Evolutionary conservation across 2,113 vertebrate genomes (phyloP), one percentile per base, ranked within the genome.

Genomic region (Suncus etruscus): DNA sequence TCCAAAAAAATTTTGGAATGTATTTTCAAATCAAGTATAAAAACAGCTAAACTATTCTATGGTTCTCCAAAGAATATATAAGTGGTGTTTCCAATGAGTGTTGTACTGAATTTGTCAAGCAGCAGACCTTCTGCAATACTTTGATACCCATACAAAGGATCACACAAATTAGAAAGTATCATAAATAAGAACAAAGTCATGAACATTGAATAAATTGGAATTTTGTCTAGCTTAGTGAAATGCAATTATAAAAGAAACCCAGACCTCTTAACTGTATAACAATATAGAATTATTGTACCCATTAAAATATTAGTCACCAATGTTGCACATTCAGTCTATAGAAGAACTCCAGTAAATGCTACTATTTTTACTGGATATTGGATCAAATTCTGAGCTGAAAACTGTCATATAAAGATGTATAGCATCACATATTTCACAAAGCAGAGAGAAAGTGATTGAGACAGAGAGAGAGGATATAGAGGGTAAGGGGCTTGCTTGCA

Each of bases 211-310:
- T 74, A 58, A 68, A 82, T 63, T 77, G 75, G 1, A 50, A 58
- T 70, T 78, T 79, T 92, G 89, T 63, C 86, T 2, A 20, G 92
- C 8, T 31, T 76, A 70, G 81, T 54, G 90, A 75, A 88, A 69
- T 58, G 14, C 14, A 79, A 51, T 63, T 2, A 70, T 39, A 29
- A 79, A 83, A 69, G 39, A 65, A 74, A 29, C 69, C 14, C 11
- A 92, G 54, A 87, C 5, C 61, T 11, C 45, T 72, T 24, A 58
- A 2, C 48, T 15, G 5, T 50, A 78, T 45, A 82, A 3, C 61
- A 61, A 85, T 72, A 63, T 32, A 72, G 15, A 45, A 25, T 83
- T 78, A 75, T 61, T 16, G 85, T 76, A 25, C 6, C 51, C 47
- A 68, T 77, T 83, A 86, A 12, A 29, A 72, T 78, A 79, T 58